Evolutionary conservation across 2,797 vertebrate genomes (phyloP), one percentile per base, ranked within the genome.

Genomic region (Buphagus erythrorhynchus): DNA sequence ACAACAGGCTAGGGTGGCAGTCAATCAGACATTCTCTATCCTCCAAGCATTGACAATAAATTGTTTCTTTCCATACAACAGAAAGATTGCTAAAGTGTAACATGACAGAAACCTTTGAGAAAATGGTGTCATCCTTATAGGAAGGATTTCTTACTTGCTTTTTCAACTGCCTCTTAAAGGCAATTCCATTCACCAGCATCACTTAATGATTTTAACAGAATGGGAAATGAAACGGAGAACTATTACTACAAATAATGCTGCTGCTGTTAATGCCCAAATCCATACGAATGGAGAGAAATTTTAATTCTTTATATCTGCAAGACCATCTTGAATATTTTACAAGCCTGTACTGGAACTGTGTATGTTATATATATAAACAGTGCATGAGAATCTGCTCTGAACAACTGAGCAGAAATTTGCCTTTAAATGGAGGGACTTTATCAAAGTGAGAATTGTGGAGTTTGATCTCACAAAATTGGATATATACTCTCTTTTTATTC

Each of bases 1-100:
- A 97, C 97, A 98, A 98, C 93, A 95, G 97, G 96, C 96, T 97
- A 95, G 95, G 94, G 97, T 85, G 92, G 97, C 93, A 98, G 94
- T 97, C 96, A 97, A 94, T 97, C 97, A 97, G 95, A 96, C 90
- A 91, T 96, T 97, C 94, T 90, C 86, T 93, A 96, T 90, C 96
- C 90, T 95, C 97, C 97, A 96, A 97, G 92, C 93, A 96, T 81
- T 95, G 94, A 96, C 97, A 98, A 98, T 93, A 97, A 97, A 98
- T 97, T 93, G 92, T 95, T 97, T 97, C 90, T 96, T 97, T 97
- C 95, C 93, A 83, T 86, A 88, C 71, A 94, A 89, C 72, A 77
- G 69, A 96, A 82, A 96, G 88, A 97, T 95, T 95, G 91, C 79
- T 95, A 88, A 96, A 96, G 83, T 72, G 54, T 93, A 97, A 95